Evolutionary conservation across 2,113 vertebrate species (phyloP), one percentile per base, ranked within the genome.

Genomic region (Anser brachyrhynchus): DNA sequence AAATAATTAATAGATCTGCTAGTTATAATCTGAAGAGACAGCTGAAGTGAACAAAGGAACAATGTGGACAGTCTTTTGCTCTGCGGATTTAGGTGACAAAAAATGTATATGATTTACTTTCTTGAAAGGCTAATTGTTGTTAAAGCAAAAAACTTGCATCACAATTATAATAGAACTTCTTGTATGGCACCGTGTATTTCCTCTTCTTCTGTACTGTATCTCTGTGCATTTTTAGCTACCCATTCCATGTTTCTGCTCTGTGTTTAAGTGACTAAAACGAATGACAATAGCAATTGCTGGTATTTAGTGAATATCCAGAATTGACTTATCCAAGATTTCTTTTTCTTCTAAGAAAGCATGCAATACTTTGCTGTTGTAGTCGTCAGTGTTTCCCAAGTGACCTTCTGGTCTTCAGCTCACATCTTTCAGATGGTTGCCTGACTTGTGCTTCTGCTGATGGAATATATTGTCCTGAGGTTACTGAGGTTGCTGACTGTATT

Each of bases 1-100:
- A 92, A 95, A 84, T 87, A 75, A 89, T 92, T 91, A 78, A 62
- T 91, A 78, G 66, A 87, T 84, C 81, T 91, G 90, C 37, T 19
- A 71, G 19, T 69, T 83, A 76, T 37, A 65, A 84, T 67, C 62
- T 55, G 66, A 91, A 84, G 73, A 89, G 12, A 33, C 11, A 59
- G 61, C 29, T 91, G 57, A 54, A 82, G 29, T 75, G 61, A 67
- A 78, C 74, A 66, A 49, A 81, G 70, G 39, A 90, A 82, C 46
- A 55, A 76, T 29, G 46, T 57, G 29, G 43, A 89, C 51, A 74
- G 13, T 61, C 51, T 57, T 61, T 58, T 39, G 43, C 33, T 41
- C 29, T 76, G 25, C 59, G 25, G 23, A 13, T 89, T 54, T 92
- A 41, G 6, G 15, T 82, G 80, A 37, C 37, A 52, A 62, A 62